Base-by-base conservation (phyloP, 2,113 vertebrate species). In the Craseonycteris thonglongyai region DNA sequence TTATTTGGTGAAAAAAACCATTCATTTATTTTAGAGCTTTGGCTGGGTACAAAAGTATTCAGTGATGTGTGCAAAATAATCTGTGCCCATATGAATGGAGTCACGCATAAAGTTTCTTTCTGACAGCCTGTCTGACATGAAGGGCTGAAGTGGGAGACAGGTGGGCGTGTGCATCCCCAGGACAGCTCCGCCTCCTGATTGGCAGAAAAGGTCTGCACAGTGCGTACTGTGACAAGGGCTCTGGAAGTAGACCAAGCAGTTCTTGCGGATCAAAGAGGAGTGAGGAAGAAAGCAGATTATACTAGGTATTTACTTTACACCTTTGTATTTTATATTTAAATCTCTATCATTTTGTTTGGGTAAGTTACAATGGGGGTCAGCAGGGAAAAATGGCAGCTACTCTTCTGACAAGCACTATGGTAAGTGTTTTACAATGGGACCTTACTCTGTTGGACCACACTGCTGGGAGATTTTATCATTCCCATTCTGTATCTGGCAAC, bases 101-200 rank as follows among this genome's bases (percentile, higher is more conserved):
- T n/a, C 21, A 18, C 0, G 58, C 47, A 51, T 28, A 28, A 12
- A 51, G 33, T 10, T 3, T 19, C 56, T 14, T 13, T 2, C 7
- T 2, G 26, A 5, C 7, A 30, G n/a, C 30, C 9, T 1, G n/a
- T 7, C 24, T 4, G 35, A 26, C 16, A 40, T 6, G 35, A 6
- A 2, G 35, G 18, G 10, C 18, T 2, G 28, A n/a, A 3, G 72
- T 1, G 33, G 1, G 40, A 40, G 6, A 9, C 0, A 0, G 15
- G 0, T 3, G 8, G 30, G 30, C 40, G 22, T 26, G 10, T 13
- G 18, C 5, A 2, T 21, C 12, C 11, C 42, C 2, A 14, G 3
- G 2, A 33, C 35, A 58, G 8, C 22, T 33, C 49, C 40, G 11
- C 2, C 0, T 26, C 42, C 0, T 5, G 42, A 56, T 42, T 40